Conservation (phyloP, 2,888 invertebrate genomes). For the Steinernema carpocapsae region DNA sequence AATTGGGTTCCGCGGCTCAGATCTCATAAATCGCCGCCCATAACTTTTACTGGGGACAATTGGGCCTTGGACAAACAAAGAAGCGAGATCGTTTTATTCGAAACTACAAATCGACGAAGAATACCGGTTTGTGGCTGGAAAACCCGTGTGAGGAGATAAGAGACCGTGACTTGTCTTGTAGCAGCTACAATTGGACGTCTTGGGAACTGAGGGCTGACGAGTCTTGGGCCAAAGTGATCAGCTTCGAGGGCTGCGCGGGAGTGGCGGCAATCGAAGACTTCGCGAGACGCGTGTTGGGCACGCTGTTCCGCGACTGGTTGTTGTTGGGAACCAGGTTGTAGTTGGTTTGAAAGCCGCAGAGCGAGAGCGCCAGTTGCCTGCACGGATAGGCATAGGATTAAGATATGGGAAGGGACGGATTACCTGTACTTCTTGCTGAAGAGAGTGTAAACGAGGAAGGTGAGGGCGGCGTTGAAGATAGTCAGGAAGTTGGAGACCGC, state of each 20-base stretch:
- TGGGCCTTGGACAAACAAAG: too few species aligned
- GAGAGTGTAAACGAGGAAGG: slow-evolving; percentile 23
- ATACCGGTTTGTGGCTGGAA: slow-evolving; percentile 6
- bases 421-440: neutral
- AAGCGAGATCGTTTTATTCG: too few species aligned
- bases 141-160: slow-evolving; percentile 5
- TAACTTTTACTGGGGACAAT: too few species aligned
- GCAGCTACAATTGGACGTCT: slow-evolving; percentile 9
- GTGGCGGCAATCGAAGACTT: neutral
- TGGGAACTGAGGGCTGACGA: neutral
- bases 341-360: neutral
- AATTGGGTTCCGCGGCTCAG: too few species aligned
- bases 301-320: too few species aligned
- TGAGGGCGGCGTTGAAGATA: slow-evolving; percentile 21
- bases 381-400: neutral
- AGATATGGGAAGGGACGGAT: neutral
- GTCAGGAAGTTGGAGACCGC: slow-evolving; percentile 23
- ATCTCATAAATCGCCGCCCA: too few species aligned
- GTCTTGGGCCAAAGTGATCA: neutral
- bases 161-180: neutral
- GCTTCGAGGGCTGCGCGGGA: neutral
- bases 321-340: too few species aligned
- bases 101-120: neutral
- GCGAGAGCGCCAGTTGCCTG: neutral
- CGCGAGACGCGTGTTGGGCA: too few species aligned